Evolutionary conservation across 2,888 invertebrate species (phyloP).

Genomic region (Plebejus argus): DNA sequence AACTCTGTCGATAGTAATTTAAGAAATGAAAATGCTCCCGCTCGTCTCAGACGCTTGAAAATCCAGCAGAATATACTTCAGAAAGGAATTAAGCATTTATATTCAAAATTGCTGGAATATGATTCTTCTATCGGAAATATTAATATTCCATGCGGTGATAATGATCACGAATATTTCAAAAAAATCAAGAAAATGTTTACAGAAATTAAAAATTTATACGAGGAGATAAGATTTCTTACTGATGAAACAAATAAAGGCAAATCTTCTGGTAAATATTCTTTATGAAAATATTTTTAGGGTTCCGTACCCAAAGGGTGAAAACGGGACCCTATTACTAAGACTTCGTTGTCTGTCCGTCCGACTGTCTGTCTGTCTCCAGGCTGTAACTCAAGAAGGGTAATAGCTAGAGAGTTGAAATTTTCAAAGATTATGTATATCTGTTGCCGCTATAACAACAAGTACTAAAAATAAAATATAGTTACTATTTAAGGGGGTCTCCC

Average conservation of each 20-base stretch:
- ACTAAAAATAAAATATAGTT: no score
- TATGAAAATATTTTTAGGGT: no score
- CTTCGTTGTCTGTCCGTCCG: no score
- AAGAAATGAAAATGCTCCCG: slow-evolving; percentile 43
- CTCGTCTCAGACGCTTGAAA: slow-evolving; percentile 62
- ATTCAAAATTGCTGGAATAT: slow-evolving; percentile 41
- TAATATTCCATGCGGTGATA: slow-evolving; percentile 37
- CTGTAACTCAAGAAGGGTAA: no score
- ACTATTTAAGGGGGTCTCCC: no score
- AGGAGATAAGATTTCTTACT: slow-evolving; percentile 57
- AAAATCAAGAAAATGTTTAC: slow-evolving; percentile 51
- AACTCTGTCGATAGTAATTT: slow-evolving; percentile 23
- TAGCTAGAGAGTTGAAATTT: no score
- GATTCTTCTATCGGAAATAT: slow-evolving; percentile 36
- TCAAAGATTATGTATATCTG: no score
- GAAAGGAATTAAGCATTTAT: slow-evolving; percentile 48
- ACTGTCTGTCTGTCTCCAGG: no score
- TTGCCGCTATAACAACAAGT: no score
- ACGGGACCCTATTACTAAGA: no score
- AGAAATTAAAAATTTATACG: slow-evolving; percentile 56
- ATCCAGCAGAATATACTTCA: slow-evolving; percentile 64
- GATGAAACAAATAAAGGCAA: neutral
- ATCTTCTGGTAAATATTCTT: neutral
- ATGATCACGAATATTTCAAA: slow-evolving; percentile 47
- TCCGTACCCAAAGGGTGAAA: no score